Base-by-base conservation (phyloP, 2,888 invertebrate species). In the Drosophila barbarae region DNA sequence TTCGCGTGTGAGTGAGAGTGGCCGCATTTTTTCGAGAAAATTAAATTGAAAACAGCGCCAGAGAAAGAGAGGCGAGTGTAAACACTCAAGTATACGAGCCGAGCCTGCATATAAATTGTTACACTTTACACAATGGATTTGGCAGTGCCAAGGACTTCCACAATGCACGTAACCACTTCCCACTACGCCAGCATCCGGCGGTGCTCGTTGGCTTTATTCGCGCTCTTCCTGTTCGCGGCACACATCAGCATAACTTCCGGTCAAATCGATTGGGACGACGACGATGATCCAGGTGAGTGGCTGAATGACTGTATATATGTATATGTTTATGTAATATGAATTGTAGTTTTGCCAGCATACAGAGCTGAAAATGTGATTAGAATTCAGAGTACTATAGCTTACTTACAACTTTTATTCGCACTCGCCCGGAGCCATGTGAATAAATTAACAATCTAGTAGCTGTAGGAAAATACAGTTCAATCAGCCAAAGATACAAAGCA, bases 221-320 rank as follows among this genome's bases (percentile, higher is more conserved):
- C 86, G 65, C 71, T 88, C 59, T 76, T 89, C 65, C 70, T 86
- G 57, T 84, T 89, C 55, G 84, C 86, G 64, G 83, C 86, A 59
- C 79, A 86, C 73, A 81, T 88, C 69, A 82, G 77, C 71, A 81
- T 78, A 65, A 85, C 88, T 73, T 87, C 86, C 73, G 90, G 88
- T 71, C 90, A 90, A 88, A 90, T 90, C 74, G 90, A 90, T 83
- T 90, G 90, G 90, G 90, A 89, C 69, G 90, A 90, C 71, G 90
- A 90, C 72, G 90, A 90, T 80, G 90, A 90, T 88, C 90, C 90
- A 87, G 90, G 90, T 90, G 83, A 88, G 87, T 86, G 64, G 73
- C 44, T 35, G 35, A 35, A 1, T 12, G 9, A 13, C 35, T 8
- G 5, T 3, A 36, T 8, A 36, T 9, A 18, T 5, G n/a, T 9